Percentiles rank a stretch among this genome's conserved stretches.
Conservation (phyloP, 2,888 invertebrate species). For the Amphiduros pacificus region DNA sequence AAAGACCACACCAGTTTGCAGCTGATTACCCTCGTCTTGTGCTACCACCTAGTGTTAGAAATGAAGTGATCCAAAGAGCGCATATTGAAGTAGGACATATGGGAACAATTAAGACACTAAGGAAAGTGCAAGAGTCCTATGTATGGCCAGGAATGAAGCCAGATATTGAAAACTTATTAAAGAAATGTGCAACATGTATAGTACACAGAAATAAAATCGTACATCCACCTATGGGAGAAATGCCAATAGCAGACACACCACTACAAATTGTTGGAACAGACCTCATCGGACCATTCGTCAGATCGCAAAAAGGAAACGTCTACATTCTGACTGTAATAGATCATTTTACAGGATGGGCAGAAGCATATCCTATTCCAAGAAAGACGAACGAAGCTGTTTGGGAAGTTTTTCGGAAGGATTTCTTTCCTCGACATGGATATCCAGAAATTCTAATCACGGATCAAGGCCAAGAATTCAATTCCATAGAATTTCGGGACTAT, state of each 20-base stretch:
- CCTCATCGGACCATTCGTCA: neutral
- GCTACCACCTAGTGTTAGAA: neutral
- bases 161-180: neutral
- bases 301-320: neutral
- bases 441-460: no score
- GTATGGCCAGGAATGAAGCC: slow-evolving; percentile 1
- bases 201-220: neutral
- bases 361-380: no score
- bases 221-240: neutral
- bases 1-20: neutral
- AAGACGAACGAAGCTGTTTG: no score
- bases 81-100: neutral
- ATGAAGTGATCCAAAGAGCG: neutral
- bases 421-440: no score
- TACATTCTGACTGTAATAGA: neutral
- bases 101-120: neutral
- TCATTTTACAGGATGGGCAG: slow-evolving; percentile 2
- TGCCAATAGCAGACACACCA: neutral
- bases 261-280: neutral
- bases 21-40: neutral
- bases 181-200: neutral
- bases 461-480: no score
- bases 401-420: no score
- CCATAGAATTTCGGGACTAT: no score
- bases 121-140: neutral